Evolutionary conservation across 2,888 invertebrate species (phyloP), one percentile per base, ranked within the genome.

Genomic region (Drosophila sordidapex): DNA sequence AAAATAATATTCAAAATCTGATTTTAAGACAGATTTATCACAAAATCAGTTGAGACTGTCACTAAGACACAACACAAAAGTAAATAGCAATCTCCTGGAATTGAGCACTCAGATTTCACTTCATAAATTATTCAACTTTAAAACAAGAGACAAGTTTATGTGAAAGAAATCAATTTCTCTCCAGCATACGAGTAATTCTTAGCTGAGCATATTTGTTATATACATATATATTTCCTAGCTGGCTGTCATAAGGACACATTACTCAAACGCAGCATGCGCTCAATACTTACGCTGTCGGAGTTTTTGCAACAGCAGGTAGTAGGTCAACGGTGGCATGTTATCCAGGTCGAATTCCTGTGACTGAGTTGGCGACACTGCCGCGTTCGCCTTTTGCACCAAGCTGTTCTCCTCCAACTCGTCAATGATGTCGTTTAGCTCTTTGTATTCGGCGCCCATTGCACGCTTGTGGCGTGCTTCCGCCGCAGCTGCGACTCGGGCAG

Each of bases 271-370:
- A 64, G 64, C 70, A 64, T 79, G 73, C 27, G 70, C 65, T 48
- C 53, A 11, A 38, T 52, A 87, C 91, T 82, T 76, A 92, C 91
- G 63, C 74, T 91, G 91, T 54, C 91, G 87, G 1, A 91, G 66
- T 77, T 90, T 91, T 66, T 92, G 91, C 75, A 91, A 43, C 64
- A 91, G 81, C 83, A 92, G 69, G 69, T 89, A 90, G 70, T 92
- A 91, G 63, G 91, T 76, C 65, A 91, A 56, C 69, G 92, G 91
- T 65, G 90, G 84, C 89, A 92, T 90, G 74, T 82, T 92, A 63
- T 91, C 91, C 78, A 91, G 74, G 69, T 91, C 91, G 57, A 83
- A 86, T 74, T 91, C 92, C 79, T 90, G 87, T 6, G 64, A 35
- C 66, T 76, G 88, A 8, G 62, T 67, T 43, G 71, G 53, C n/a